Evolutionary conservation across 2,113 vertebrate genomes (phyloP).

Genomic region (Hippolais icterina): DNA sequence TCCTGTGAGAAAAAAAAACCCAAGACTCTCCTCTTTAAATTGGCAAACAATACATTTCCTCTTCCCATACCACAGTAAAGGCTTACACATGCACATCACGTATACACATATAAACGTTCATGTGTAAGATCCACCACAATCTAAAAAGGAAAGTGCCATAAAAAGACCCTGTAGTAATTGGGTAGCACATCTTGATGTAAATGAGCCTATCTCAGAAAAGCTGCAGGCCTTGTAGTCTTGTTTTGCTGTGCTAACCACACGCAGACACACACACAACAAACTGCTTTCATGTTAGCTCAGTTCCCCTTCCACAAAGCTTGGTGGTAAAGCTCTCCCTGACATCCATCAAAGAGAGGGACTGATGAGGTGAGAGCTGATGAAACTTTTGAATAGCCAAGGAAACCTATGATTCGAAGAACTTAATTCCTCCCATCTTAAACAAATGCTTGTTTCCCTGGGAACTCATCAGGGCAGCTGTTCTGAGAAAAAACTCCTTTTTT

Average conservation of each 20-base stretch:
- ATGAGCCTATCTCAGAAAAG: background rate
- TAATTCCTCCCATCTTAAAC: slow-evolving; percentile 15
- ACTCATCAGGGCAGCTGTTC: slow-evolving; percentile 4
- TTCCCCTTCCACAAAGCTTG: background rate
- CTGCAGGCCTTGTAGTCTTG: background rate
- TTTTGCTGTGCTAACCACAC: slow-evolving; percentile 35
- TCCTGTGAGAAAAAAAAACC: background rate
- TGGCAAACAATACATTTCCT: slow-evolving; percentile 29
- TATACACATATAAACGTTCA: background rate
- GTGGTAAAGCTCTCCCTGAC: background rate
- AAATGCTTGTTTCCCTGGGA: background rate
- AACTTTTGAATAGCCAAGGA: slow-evolving; percentile 9
- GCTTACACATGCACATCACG: background rate
- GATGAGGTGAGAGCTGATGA: background rate
- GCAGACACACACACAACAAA: background rate
- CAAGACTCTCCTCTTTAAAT: background rate
- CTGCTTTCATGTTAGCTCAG: slow-evolving; percentile 14
- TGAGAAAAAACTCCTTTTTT: background rate
- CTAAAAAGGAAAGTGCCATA: background rate
- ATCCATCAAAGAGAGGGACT: background rate
- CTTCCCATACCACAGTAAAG: slow-evolving; percentile 36
- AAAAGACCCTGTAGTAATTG: slow-evolving; percentile 12
- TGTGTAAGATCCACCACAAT: slow-evolving; percentile 1
- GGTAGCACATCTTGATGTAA: slow-evolving; percentile 17
- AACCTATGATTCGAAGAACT: background rate